Base-by-base conservation (phyloP, 1,140 invertebrate species). In the Camponotus pennsylvanicus region DNA sequence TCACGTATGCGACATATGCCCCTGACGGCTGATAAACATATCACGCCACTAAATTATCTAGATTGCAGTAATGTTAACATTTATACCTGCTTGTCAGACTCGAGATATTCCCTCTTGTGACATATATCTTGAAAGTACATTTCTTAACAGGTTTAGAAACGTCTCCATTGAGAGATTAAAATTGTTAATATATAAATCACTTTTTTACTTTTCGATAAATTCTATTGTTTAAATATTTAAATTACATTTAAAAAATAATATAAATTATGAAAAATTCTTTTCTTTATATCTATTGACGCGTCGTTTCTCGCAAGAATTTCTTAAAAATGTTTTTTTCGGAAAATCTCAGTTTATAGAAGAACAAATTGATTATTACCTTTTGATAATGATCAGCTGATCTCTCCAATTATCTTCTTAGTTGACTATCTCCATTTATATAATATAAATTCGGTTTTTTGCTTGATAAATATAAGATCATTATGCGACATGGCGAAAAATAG, bases 21-120 rank as follows among this genome's bases (percentile, higher is more conserved):
- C 49, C 40, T 73, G 69, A 83, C 61, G 7, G 40, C 27, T 83
- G 79, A 83, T 83, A 83, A 71, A 83, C 40, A 73, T 45, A 55
- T 75, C 79, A n/a, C 18, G 37, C 21, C 67, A 67, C 37, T 73
- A 8, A 83, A 83, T 83, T 75, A 83, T 83, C 55, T 73, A 61
- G 37, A 63, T 34, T 40, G 13, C 15, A 8, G 15, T 57, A 27
- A 75, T 15, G 45, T 40, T 49, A 69, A 27, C 21, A 70, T n/a
- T 67, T 27, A 18, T 18, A 67, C 6, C 15, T 78, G 34, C 11
- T 57, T 11, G 2, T 78, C 40, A 11, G 32, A 42, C 6, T 27
- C 5, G 45, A 27, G 11, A 70, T 57, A 71, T 59, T 59, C 34
- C 59, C 49, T 6, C 13, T 52, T 11, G 8, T 13, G 4, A 42